Conservation (phyloP, 1,140 invertebrate species). For the Orchestia grillus region DNA sequence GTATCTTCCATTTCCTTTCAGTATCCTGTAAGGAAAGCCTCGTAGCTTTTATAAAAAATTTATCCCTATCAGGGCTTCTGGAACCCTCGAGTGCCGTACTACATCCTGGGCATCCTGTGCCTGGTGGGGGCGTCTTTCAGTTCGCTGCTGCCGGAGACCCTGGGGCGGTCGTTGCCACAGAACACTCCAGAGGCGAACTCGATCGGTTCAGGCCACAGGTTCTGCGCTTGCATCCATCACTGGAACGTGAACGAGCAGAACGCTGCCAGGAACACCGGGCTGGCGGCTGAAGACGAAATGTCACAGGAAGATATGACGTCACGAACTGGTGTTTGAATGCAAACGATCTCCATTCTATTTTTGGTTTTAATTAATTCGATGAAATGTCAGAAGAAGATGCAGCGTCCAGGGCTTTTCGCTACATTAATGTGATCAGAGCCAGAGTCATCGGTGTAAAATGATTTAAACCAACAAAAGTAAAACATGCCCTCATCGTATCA, state of each 20-base stretch:
- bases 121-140: slow-evolving; percentile 64
- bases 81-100: slow-evolving; percentile 58
- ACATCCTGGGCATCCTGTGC: slow-evolving; percentile 66
- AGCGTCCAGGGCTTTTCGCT: background rate
- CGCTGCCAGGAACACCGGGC: background rate
- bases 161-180: slow-evolving; percentile 68
- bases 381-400: background rate
- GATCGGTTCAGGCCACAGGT: slow-evolving; percentile 58
- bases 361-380: background rate
- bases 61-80: slow-evolving; percentile 58
- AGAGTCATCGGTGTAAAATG: too few species aligned
- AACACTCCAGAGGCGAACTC: slow-evolving; percentile 68
- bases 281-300: slow-evolving; percentile 1
- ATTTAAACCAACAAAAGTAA: too few species aligned
- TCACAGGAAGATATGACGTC: background rate
- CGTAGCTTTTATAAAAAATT: background rate
- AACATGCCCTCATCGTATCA: too few species aligned
- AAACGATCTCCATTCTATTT: background rate
- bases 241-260: slow-evolving; percentile 57
- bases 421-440: background rate
- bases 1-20: background rate
- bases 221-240: slow-evolving; percentile 48
- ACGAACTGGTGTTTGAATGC: background rate
- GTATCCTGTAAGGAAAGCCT: background rate
- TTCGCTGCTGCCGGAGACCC: slow-evolving; percentile 69